phyloP scores from a whole-genome alignment of 37 sponge, comb jelly and placozoan species.

The Aphrocallistes beatrix region DNA sequence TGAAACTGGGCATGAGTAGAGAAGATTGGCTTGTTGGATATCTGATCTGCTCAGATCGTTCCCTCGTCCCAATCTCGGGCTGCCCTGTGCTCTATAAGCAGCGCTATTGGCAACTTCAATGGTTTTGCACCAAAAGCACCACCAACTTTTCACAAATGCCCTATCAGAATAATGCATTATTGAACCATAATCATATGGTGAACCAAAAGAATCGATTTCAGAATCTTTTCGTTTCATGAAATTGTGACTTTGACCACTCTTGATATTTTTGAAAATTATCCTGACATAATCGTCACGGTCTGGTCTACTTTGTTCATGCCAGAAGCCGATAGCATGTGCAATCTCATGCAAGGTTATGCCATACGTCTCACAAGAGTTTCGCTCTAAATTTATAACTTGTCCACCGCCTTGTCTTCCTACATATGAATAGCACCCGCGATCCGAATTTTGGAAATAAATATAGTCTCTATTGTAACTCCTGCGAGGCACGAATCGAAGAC shows the following conservation, averaged over 20 bases:
- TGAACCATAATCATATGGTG: conserved; percentile 22
- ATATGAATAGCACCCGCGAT: not conserved
- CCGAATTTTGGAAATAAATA: not conserved
- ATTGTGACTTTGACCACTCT: not conserved
- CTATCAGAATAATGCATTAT: conserved; percentile 20
- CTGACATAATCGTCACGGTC: conserved; percentile 21
- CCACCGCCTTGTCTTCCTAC: conserved; percentile 8
- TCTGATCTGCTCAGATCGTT: not conserved
- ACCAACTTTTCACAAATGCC: not conserved
- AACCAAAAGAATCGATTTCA: not conserved
- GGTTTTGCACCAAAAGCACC: not conserved
- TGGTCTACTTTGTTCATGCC: conserved; percentile 28
- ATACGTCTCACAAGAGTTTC: not conserved
- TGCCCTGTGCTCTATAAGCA: not conserved
- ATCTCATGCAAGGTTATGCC: conserved; percentile 25
- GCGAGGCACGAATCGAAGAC: not conserved
- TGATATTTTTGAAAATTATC: not conserved
- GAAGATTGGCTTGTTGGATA: not conserved
- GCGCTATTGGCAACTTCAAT: not conserved
- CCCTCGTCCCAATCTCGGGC: not conserved
- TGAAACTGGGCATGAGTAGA: not conserved
- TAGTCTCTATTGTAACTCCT: not conserved
- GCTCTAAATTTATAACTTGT: conserved; percentile 10
- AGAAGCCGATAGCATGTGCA: conserved; percentile 29
- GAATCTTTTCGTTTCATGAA: not conserved